Conservation (phyloP, 2,113 vertebrate genomes). For the Pangasianodon hypophthalmus region DNA sequence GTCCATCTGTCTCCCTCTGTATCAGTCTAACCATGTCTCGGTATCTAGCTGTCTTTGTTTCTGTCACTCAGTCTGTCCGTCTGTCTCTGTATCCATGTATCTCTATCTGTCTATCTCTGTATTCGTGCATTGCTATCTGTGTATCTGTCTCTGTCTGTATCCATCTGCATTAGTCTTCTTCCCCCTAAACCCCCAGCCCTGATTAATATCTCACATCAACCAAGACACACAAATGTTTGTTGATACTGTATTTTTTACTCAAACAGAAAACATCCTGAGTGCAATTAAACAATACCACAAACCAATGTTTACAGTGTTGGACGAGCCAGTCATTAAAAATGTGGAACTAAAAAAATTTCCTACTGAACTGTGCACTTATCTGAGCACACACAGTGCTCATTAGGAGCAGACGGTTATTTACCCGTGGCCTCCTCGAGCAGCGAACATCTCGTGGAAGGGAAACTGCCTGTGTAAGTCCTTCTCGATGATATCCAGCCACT, state of each 20-base stretch:
- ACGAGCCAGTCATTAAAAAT: too few relatives aligned
- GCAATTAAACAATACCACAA: background rate
- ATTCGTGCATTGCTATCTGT: background rate
- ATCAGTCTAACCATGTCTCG: background rate
- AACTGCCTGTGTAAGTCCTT: conserved; percentile 91
- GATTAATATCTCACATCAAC: background rate
- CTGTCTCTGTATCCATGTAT: too few relatives aligned
- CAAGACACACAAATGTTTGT: too few relatives aligned
- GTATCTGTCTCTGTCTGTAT: background rate
- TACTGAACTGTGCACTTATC: background rate
- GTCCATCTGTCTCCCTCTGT: background rate
- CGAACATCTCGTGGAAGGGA: conserved; percentile 93
- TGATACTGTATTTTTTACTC: background rate
- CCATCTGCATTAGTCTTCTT: background rate
- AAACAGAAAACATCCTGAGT: background rate
- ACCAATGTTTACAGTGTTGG: too few relatives aligned
- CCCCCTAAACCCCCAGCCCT: background rate
- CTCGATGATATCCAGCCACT: conserved; percentile 91
- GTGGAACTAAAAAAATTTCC: background rate
- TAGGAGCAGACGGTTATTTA: conserved; percentile 61
- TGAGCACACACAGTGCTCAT: background rate
- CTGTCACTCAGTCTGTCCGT: too few relatives aligned
- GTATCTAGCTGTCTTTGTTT: too few relatives aligned
- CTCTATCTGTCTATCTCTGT: background rate
- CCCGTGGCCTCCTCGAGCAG: conserved; percentile 87